These are phyloP conservation scores for Drosophila meridiana DNA, from an alignment of 2,888 invertebrate genomes.

Conservation along the genomic window DNA sequence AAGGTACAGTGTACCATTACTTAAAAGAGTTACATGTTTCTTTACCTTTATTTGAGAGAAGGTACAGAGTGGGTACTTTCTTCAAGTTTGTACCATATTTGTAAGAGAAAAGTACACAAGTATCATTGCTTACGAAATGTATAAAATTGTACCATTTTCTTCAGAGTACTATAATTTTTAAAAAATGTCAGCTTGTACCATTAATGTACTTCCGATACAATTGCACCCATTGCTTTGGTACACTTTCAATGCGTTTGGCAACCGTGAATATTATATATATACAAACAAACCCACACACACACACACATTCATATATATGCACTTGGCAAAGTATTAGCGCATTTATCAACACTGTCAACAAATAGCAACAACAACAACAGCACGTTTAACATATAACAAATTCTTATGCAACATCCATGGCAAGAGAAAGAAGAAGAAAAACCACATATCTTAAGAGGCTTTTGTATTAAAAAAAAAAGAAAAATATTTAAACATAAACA, in stretches of 20 bases:
- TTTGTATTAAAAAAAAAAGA: slow-evolving; percentile 67
- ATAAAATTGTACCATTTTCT: background rate
- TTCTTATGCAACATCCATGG: slow-evolving; percentile 37
- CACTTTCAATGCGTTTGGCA: background rate
- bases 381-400: slow-evolving; percentile 23
- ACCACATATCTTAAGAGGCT: slow-evolving; percentile 83
- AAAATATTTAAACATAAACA: slow-evolving; percentile 42
- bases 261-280: slow-evolving; percentile 15
- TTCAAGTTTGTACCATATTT: background rate
- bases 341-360: slow-evolving; percentile 30
- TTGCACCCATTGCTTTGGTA: background rate
- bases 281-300: slow-evolving; percentile 27
- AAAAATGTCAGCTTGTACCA: background rate
- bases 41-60: too few relatives aligned
- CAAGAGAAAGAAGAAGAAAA: slow-evolving; percentile 26
- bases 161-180: background rate
- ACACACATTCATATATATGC: slow-evolving; percentile 37
- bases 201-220: background rate
- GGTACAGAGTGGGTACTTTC: too few relatives aligned
- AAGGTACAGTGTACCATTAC: too few relatives aligned
- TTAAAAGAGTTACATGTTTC: too few relatives aligned
- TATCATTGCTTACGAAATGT: background rate
- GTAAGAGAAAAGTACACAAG: background rate
- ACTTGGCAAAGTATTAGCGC: slow-evolving; percentile 54
- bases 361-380: slow-evolving; percentile 23